Percentiles rank a stretch among this genome's conserved stretches.
Conservation (phyloP, 2,113 vertebrate species). For the Myodes glareolus region DNA sequence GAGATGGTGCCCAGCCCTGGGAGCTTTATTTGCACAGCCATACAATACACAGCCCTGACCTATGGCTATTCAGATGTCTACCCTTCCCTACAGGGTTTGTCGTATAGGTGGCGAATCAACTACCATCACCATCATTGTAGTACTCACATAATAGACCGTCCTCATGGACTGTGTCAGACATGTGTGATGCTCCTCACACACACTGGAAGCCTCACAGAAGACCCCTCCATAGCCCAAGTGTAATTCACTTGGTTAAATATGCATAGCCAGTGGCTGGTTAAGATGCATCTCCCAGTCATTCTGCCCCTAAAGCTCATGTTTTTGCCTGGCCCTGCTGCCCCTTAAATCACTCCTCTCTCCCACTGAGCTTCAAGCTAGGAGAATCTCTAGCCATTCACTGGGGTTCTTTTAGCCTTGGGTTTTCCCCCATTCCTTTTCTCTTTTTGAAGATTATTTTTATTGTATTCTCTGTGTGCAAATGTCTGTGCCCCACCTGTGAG, state of each 20-base stretch:
- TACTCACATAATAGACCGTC: not conserved
- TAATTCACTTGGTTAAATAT: not conserved
- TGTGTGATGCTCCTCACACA: not conserved
- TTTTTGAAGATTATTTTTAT: not conserved
- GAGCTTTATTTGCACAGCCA: not conserved
- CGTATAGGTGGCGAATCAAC: not conserved
- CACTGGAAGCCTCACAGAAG: not conserved
- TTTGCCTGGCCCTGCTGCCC: not conserved
- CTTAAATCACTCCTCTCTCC: not conserved
- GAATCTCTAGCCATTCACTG: too few relatives aligned
- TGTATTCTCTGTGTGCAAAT: too few relatives aligned
- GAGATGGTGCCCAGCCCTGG: not conserved
- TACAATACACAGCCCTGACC: not conserved
- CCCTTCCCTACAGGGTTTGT: not conserved
- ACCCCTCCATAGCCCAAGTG: not conserved
- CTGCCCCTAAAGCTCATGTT: not conserved
- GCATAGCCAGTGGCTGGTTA: not conserved
- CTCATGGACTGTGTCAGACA: not conserved
- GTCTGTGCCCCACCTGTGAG: not conserved
- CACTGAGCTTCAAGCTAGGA: not conserved
- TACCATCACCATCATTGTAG: not conserved
- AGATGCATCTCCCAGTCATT: not conserved
- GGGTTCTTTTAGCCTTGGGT: not conserved
- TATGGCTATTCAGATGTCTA: not conserved
- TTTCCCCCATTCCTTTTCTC: not conserved